phyloP scores from a whole-genome alignment of 2,113 vertebrate species.

The Semicossyphus pulcher region DNA sequence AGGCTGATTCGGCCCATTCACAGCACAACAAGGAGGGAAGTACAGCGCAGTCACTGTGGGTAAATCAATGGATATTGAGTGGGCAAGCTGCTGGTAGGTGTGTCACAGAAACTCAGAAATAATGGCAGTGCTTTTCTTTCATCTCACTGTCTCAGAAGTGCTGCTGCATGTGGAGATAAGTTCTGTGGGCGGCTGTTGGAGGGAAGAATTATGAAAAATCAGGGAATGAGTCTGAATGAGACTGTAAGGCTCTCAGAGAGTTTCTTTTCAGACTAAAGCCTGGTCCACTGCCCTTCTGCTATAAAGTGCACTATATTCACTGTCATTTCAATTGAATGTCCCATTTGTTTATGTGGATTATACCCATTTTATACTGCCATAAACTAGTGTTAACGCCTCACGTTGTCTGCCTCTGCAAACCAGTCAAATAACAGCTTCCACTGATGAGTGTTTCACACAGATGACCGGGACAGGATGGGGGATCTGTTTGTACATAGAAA shows the following conservation, averaged over 20 bases:
- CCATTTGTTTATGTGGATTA: neutral
- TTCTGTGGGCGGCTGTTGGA: conserved; percentile 20
- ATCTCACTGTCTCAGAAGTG: conserved; percentile 21
- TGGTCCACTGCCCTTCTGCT: neutral
- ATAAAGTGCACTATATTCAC: neutral
- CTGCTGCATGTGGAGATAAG: conserved; percentile 25
- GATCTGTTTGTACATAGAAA: too few species aligned
- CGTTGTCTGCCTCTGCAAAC: too few species aligned
- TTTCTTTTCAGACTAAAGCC: neutral
- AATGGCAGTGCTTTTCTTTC: conserved; percentile 38
- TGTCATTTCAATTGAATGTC: neutral
- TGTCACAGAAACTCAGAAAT: conserved; percentile 43
- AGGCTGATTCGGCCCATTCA: conserved; percentile 36
- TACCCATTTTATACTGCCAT: neutral
- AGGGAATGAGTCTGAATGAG: neutral
- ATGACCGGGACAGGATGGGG: too few species aligned
- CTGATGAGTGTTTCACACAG: too few species aligned
- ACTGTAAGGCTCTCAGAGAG: neutral
- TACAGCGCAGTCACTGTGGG: conserved; percentile 30
- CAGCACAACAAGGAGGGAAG: conserved; percentile 27
- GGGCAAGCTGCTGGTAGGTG: conserved; percentile 48
- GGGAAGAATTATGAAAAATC: neutral
- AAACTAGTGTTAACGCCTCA: too few species aligned
- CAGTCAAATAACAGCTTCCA: too few species aligned
- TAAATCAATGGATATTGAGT: conserved; percentile 51